Base-by-base conservation (phyloP, 2,113 vertebrate genomes). In the Porphyrio hochstetteri region DNA sequence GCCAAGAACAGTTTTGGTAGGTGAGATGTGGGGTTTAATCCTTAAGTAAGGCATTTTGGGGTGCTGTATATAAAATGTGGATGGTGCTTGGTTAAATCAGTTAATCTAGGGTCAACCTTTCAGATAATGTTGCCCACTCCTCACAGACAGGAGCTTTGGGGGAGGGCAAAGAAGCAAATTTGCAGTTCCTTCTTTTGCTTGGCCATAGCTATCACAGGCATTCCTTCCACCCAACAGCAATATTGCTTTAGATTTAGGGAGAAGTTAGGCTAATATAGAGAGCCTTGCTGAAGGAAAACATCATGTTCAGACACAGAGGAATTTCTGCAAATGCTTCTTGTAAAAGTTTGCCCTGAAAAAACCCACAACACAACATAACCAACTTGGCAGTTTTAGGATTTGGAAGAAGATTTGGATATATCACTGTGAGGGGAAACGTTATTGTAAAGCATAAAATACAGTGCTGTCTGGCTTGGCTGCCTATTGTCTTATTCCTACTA, bases 401-500 rank as follows among this genome's bases (percentile, higher is more conserved):
- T 92, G 44, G 35, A 76, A 63, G 65, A 68, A 59, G 82, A 46
- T 82, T 71, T 80, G 21, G 16, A 6, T 74, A 60, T 40, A 33
- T 85, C 68, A 56, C 7, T 75, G 25, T 42, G 36, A 74, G 16
- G 18, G 67, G 29, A 75, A 75, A 7, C 11, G n/a, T 56, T 78
- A 83, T 27, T 61, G 24, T 88, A 29, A 70, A 84, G 56, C 4
- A 6, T 68, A 35, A 92, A 85, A 64, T 55, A 19, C 40, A 29
- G 24, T 11, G 25, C 59, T 79, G 2, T 84, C 72, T 87, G 74
- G 13, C 65, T 79, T 91, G 67, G 64, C 36, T 84, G 57, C n/a
- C 61, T 87, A 5, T 86, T 96, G 86, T 84, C 86, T 77, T 88
- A 44, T 80, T 92, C 55, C 76, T 78, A 53, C 71, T 79, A 64